Base-by-base conservation (phyloP, 2,888 invertebrate genomes). In the Gnatocerus cornutus region DNA sequence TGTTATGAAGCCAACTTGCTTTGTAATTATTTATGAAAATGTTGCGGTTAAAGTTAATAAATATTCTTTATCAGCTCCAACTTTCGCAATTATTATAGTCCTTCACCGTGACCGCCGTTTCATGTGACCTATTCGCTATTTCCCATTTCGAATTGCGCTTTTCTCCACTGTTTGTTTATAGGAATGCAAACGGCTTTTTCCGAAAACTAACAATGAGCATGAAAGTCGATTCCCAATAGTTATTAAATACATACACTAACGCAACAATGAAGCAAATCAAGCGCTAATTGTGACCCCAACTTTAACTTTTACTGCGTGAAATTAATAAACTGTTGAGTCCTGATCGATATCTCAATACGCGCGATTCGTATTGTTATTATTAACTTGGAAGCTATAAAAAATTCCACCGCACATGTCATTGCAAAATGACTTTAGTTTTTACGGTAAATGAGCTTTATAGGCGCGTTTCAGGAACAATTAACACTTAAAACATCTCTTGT, bases 391-490 rank as follows among this genome's bases (percentile, higher is more conserved):
- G n/a, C n/a, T n/a, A 29, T 50, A 13, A 48, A 48, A 50, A 59
- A 45, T 30, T 12, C 30, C 14, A 5, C 12, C 16, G 46, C 14
- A 50, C 27, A 62, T 27, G 62, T 50, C 39, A 14, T 14, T 13
- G 37, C 27, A 52, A 50, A 39, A 12, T 10, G n/a, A 39, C 27
- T 30, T 39, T 21, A 41, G 5, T n/a, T 29, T 21, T 16, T 63
- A 48, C 50, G 48, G 62, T 6, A 7, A 13, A 62, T 50, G 30
- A 16, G 12, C 50, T 50, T 62, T 62, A 62, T 62, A 45, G 39
- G 9, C 37, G 41, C 10, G 29, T 67, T 58, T 66, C 58, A 39
- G 39, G 66, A 66, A 66, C 66, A 58, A 58, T 66, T 66, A 66
- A 56, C 65, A 50, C 65, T 55, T 9, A 33, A 50, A 62, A 50